A percentile compares a stretch with the other conserved stretches of the same genome.
phyloP scores from a whole-genome alignment of 2,797 vertebrate genomes.

The Crax fasciolata region DNA sequence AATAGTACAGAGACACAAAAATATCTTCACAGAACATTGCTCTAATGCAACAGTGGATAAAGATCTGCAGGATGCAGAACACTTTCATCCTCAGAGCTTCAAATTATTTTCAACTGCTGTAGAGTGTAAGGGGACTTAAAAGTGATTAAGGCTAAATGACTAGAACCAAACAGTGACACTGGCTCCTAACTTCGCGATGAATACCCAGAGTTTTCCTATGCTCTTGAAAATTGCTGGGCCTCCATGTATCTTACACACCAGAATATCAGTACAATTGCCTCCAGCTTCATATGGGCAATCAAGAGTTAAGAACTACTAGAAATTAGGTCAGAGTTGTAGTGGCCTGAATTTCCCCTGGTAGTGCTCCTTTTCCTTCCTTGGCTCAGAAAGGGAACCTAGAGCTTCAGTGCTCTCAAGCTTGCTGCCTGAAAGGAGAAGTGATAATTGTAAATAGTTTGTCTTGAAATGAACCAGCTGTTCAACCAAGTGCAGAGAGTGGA shows the following conservation, averaged over 20 bases:
- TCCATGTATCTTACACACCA: background rate
- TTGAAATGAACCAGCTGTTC: background rate
- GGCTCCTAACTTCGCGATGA: background rate
- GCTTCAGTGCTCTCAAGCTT: background rate
- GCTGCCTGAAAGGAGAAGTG: rapidly evolving
- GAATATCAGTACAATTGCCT: background rate
- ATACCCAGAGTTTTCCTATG: background rate
- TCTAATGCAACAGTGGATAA: background rate
- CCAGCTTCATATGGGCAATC: background rate
- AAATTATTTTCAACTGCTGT: background rate
- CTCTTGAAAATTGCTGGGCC: rapidly evolving
- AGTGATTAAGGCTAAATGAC: background rate
- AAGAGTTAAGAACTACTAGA: background rate
- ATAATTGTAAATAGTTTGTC: background rate
- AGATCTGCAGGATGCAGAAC: background rate
- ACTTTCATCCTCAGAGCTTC: background rate
- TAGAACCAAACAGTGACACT: background rate
- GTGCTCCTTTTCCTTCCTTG: background rate
- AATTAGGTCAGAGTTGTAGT: background rate
- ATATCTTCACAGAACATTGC: background rate
- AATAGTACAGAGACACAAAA: background rate
- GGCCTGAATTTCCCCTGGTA: background rate
- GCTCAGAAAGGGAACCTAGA: rapidly evolving
- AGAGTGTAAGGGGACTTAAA: background rate
- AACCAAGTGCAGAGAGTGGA: background rate